Evolutionary conservation across 2,888 invertebrate genomes (phyloP).

Genomic region (Morpho achilles): DNA sequence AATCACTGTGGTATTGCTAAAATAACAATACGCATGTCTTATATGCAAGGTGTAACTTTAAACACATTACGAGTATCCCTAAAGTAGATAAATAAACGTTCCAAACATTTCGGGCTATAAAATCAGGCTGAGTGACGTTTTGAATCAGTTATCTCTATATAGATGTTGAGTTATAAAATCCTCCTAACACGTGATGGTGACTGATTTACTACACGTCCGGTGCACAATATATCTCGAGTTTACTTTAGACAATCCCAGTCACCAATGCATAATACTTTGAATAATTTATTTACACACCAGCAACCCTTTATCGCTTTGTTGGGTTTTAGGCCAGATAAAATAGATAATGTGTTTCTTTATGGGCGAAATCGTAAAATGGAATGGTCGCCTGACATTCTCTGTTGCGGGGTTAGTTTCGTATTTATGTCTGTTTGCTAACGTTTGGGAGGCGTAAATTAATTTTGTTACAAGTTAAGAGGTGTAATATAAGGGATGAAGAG

Average conservation of each 20-base stretch:
- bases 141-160: slow-evolving; percentile 56
- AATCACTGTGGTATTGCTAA: too few relatives aligned
- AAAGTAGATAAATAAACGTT: slow-evolving; percentile 9
- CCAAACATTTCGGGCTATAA: slow-evolving; percentile 16
- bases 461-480: slow-evolving; percentile 4
- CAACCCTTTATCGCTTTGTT: slow-evolving; percentile 72
- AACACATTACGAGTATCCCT: not conserved
- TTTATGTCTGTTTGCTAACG: slow-evolving; percentile 24
- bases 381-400: slow-evolving; percentile 39
- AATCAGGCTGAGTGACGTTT: slow-evolving; percentile 31
- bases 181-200: slow-evolving; percentile 56
- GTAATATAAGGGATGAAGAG: not conserved
- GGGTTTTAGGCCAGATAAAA: slow-evolving; percentile 68
- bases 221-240: slow-evolving; percentile 59
- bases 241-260: slow-evolving; percentile 62
- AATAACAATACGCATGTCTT: not conserved
- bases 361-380: slow-evolving; percentile 62
- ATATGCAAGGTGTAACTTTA: not conserved
- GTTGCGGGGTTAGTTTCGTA: slow-evolving; percentile 53
- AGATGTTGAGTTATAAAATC: slow-evolving; percentile 59
- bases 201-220: slow-evolving; percentile 62
- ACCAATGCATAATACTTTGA: slow-evolving; percentile 51
- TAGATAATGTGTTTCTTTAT: slow-evolving; percentile 69
- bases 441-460: slow-evolving; percentile 9
- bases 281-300: slow-evolving; percentile 73